phyloP scores from a whole-genome alignment of 2,888 invertebrate species.

The Antheraea yamamai region DNA sequence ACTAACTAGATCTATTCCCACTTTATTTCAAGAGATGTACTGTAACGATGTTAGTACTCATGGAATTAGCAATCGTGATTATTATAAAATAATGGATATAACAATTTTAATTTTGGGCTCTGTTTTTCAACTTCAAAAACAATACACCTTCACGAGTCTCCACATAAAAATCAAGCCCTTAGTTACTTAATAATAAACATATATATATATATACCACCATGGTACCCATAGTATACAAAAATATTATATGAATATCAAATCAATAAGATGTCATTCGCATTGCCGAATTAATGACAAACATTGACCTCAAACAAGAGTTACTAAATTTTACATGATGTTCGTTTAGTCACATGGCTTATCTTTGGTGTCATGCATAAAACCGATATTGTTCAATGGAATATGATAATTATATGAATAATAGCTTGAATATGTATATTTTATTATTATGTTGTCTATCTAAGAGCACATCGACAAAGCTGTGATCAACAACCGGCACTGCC shows the following conservation, averaged over 20 bases:
- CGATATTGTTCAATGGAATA: background rate
- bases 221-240: background rate
- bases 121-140: too few relatives aligned
- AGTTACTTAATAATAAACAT: too few relatives aligned
- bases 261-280: background rate
- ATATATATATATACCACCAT: too few relatives aligned
- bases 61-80: too few relatives aligned
- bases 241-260: background rate
- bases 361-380: background rate
- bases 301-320: background rate
- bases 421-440: background rate
- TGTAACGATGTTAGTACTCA: too few relatives aligned
- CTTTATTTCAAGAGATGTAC: too few relatives aligned
- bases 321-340: background rate
- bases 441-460: background rate
- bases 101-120: too few relatives aligned
- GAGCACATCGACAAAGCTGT: slow-evolving; percentile 3
- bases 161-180: too few relatives aligned
- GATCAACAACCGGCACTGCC: background rate
- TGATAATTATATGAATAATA: background rate
- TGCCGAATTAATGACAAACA: background rate
- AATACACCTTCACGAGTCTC: too few relatives aligned
- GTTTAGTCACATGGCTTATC: background rate
- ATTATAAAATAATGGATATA: too few relatives aligned
- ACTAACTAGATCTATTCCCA: too few relatives aligned